Conservation (phyloP, 2,113 vertebrate species). For the Notiomystis cincta region DNA sequence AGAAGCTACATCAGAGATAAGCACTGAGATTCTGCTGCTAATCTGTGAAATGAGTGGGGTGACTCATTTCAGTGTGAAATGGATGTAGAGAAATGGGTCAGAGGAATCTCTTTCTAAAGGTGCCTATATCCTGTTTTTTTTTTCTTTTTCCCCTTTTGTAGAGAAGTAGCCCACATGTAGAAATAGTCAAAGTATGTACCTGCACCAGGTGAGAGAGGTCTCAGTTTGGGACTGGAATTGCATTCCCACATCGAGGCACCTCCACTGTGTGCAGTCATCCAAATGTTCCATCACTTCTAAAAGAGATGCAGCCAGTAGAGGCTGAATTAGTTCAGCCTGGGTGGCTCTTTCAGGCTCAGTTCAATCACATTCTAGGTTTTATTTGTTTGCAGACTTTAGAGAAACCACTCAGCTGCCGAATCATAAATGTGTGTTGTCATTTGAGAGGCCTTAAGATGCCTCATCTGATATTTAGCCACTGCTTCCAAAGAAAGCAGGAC, state of each 20-base stretch:
- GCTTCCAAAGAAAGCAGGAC: neutral
- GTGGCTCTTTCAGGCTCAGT: neutral
- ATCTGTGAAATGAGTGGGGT: neutral
- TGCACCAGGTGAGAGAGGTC: neutral
- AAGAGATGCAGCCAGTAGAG: neutral
- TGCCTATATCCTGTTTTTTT: neutral
- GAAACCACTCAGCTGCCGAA: neutral
- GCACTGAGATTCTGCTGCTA: neutral
- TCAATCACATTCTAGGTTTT: neutral
- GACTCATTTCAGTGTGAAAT: neutral
- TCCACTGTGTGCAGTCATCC: neutral
- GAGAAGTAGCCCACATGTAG: neutral
- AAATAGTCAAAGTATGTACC: neutral
- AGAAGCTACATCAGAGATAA: neutral
- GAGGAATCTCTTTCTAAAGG: neutral
- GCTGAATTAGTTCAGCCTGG: neutral
- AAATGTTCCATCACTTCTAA: neutral
- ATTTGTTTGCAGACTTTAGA: neutral
- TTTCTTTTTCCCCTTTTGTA: neutral
- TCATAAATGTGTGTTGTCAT: neutral
- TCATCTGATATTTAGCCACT: neutral
- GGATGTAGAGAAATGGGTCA: neutral
- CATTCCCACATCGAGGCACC: neutral
- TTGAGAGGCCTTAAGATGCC: neutral
- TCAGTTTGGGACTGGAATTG: neutral